Evolutionary conservation across 2,888 invertebrate species (phyloP).

Genomic region (Pachydiplax longipennis): DNA sequence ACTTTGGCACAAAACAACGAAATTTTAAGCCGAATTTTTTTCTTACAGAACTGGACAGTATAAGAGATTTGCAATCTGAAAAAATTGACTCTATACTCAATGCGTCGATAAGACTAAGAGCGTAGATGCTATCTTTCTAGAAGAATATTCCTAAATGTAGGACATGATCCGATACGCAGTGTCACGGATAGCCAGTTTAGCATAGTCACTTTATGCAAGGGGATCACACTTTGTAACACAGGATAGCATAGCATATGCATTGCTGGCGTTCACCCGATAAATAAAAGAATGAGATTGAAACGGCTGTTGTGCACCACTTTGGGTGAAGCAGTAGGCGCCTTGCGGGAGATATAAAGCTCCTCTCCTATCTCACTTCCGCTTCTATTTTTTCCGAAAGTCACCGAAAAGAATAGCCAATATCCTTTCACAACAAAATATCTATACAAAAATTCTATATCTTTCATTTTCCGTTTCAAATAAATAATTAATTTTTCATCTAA

Average conservation of each 20-base stretch:
- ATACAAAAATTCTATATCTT: no score
- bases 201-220: not conserved
- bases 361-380: not conserved
- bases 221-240: not conserved
- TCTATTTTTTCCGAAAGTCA: not conserved
- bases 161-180: not conserved
- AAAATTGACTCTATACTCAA: no score
- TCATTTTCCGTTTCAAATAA: no score
- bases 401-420: no score
- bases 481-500: no score
- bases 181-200: not conserved
- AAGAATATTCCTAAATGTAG: not conserved
- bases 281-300: not conserved
- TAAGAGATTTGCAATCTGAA: no score
- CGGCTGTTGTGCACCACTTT: not conserved
- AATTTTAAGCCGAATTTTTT: no score
- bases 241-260: not conserved
- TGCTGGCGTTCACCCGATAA: not conserved
- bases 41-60: no score
- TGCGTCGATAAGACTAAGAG: no score
- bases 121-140: not conserved
- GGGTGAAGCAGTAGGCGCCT: no score
- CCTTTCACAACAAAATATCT: no score
- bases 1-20: no score
- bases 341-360: not conserved